These are phyloP conservation scores for Crossoptilon crossoptilon DNA, from an alignment of 2,797 vertebrate species.

Conservation along the genomic window DNA sequence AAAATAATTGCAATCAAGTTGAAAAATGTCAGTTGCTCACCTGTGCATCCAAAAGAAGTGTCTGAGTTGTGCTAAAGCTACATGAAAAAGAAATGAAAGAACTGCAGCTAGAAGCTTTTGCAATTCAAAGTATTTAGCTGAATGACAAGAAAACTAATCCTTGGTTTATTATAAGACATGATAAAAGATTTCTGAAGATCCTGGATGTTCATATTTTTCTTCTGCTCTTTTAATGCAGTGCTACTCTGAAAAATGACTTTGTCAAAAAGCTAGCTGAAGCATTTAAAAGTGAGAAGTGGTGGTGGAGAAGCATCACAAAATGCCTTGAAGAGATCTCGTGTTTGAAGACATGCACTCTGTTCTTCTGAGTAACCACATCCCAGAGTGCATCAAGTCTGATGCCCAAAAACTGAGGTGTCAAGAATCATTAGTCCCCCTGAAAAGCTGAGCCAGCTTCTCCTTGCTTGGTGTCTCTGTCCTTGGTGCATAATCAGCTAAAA, in stretches of 20 bases:
- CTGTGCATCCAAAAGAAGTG: slow-evolving; percentile 18
- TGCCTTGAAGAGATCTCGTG: not conserved
- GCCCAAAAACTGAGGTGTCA: not conserved
- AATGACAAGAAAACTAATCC: slow-evolving; percentile 48
- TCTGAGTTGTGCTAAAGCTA: slow-evolving; percentile 25
- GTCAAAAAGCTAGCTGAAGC: not conserved
- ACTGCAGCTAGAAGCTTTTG: slow-evolving; percentile 21
- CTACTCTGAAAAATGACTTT: slow-evolving; percentile 58
- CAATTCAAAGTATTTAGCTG: slow-evolving; percentile 58
- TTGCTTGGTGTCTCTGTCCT: not conserved
- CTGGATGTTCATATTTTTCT: slow-evolving; percentile 40
- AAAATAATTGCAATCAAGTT: slow-evolving; percentile 47
- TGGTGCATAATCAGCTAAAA: not conserved
- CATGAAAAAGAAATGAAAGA: slow-evolving; percentile 22
- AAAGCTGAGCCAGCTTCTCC: not conserved
- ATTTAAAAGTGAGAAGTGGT: slow-evolving; percentile 27
- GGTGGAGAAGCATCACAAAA: not conserved
- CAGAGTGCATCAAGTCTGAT: not conserved
- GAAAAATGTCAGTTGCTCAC: slow-evolving; percentile 42
- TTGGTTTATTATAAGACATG: slow-evolving; percentile 49
- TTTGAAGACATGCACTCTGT: not conserved
- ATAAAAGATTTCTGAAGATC: slow-evolving; percentile 46
- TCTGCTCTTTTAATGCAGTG: slow-evolving; percentile 45
- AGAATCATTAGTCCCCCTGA: not conserved
- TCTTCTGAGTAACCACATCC: not conserved